These are phyloP conservation scores for Hippocampus kuda DNA, from an alignment of 2,797 vertebrate species.

Conservation along the genomic window DNA sequence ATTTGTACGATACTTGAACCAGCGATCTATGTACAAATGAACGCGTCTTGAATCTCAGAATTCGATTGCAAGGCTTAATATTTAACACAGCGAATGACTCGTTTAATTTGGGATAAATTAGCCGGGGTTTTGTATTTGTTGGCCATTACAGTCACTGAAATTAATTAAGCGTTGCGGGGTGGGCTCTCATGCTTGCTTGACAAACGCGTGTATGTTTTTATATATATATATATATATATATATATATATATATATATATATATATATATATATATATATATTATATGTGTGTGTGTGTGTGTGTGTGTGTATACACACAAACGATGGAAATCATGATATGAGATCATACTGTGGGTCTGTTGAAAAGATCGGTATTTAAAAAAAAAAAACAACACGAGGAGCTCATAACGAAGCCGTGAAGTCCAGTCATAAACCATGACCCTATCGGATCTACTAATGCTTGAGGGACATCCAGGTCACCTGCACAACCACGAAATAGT, in stretches of 20 bases:
- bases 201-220: background rate
- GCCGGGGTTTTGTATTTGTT: background rate
- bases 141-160: background rate
- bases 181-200: background rate
- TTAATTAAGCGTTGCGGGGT: background rate
- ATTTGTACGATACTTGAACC: background rate
- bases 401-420: constrained; percentile 32
- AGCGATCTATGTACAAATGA: background rate
- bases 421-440: constrained; percentile 29
- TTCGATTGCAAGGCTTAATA: background rate
- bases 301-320: too few species aligned
- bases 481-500: constrained; percentile 10
- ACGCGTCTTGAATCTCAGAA: background rate
- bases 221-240: background rate
- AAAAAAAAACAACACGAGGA: constrained; percentile 52
- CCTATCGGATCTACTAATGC: constrained; percentile 15
- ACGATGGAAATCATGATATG: too few species aligned
- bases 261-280: too few species aligned
- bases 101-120: background rate
- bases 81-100: too few species aligned
- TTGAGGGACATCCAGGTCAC: constrained; percentile 6
- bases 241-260: too few species aligned
- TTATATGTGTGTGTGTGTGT: too few species aligned
- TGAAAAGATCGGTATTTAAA: constrained; percentile 14
- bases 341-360: too few species aligned